Percentiles rank a stretch among this genome's conserved stretches.
Evolutionary conservation across 2,113 vertebrate species (phyloP).

Genomic region (Oncorhynchus tshawytscha): DNA sequence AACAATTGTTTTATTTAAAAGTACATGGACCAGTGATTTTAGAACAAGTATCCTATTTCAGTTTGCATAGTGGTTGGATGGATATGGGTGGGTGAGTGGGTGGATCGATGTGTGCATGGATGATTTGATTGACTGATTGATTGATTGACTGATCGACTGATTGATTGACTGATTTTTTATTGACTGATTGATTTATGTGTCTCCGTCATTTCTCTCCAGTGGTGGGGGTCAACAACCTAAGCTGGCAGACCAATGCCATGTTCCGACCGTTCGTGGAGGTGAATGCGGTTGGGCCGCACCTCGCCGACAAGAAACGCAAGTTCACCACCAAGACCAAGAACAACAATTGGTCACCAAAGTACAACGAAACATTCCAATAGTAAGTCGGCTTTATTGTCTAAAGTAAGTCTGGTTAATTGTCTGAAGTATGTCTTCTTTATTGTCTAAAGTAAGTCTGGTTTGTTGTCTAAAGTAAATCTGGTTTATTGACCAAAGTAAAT

Average conservation of each 20-base stretch:
- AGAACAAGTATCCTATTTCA: too few relatives aligned
- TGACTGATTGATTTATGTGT: too few relatives aligned
- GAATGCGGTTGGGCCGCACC: conserved; percentile 87
- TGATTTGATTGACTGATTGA: too few relatives aligned
- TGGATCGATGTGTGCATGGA: too few relatives aligned
- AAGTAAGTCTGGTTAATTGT: conserved; percentile 76
- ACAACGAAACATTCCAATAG: conserved; percentile 98
- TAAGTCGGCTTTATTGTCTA: conserved; percentile 67
- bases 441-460: too few relatives aligned
- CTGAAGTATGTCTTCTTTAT: too few relatives aligned
- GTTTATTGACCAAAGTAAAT: conserved; percentile 68
- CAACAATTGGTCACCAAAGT: conserved; percentile 98
- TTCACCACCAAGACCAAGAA: conserved; percentile 98
- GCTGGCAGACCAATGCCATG: conserved; percentile 94
- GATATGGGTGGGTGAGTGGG: too few relatives aligned
- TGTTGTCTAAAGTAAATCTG: conserved; percentile 76
- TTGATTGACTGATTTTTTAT: too few relatives aligned
- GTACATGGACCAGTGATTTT: too few relatives aligned
- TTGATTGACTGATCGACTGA: too few relatives aligned
- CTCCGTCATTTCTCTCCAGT: conserved; percentile 67
- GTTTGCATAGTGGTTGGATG: too few relatives aligned
- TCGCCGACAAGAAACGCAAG: conserved; percentile 93
- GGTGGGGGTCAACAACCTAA: conserved; percentile 87
- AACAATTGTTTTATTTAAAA: too few relatives aligned
- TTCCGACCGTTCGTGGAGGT: conserved; percentile 97